Evolutionary conservation across 1,140 invertebrate species (phyloP).

Genomic region (Bombus picipes): DNA sequence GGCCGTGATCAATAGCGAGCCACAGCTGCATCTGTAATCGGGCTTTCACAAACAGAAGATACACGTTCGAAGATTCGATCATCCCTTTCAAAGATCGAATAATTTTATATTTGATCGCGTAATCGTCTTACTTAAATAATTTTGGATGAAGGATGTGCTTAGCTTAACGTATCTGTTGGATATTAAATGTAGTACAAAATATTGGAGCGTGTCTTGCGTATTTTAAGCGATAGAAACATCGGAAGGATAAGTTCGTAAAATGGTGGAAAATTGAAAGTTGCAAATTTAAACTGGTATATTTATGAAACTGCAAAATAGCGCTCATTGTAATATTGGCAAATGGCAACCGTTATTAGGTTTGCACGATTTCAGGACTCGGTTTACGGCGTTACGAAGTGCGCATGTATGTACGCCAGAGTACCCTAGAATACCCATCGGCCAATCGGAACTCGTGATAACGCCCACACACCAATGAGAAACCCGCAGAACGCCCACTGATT

Average conservation of each 20-base stretch:
- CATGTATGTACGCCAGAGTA: constrained; percentile 53
- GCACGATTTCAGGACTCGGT: not conserved
- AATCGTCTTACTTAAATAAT: not conserved
- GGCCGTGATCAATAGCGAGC: constrained; percentile 67
- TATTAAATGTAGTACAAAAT: not conserved
- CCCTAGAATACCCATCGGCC: constrained; percentile 67
- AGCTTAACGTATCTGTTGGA: not conserved
- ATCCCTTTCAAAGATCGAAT: not conserved
- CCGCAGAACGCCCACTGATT: constrained; percentile 80
- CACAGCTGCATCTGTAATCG: constrained; percentile 62
- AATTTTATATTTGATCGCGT: not conserved
- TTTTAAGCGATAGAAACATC: not conserved
- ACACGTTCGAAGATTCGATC: not conserved
- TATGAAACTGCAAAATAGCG: not conserved
- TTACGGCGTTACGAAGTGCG: constrained; percentile 24
- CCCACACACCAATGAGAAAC: constrained; percentile 79
- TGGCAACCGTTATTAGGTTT: constrained; percentile 10
- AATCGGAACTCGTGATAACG: constrained; percentile 76
- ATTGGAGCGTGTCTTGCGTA: not conserved
- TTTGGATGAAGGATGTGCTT: not conserved
- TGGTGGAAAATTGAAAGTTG: not conserved
- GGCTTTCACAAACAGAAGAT: constrained; percentile 55
- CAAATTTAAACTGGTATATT: not conserved
- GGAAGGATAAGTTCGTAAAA: not conserved
- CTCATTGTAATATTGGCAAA: not conserved